Base-by-base conservation (phyloP, 2,113 vertebrate species). In the Stegastes partitus region DNA sequence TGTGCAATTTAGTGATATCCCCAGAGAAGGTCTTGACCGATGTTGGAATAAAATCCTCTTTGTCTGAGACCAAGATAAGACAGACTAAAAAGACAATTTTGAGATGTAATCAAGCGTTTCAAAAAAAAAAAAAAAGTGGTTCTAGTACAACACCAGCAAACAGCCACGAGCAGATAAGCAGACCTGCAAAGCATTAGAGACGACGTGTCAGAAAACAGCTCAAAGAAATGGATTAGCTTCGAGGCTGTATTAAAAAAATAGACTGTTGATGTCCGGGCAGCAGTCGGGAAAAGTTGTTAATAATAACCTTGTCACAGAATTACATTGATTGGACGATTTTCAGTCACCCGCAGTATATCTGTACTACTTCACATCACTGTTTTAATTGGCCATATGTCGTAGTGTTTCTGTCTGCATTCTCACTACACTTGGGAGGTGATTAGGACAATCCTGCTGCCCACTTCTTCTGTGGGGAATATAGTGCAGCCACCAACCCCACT, bases 311-410 rank as follows among this genome's bases (percentile, higher is more conserved):
- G 64, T 25, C 55, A 64, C 5, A 34, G 22, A 50, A 45, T 50
- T 44, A 15, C 47, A 78, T 71, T 80, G 53, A 79, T 69, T 65
- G 45, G 65, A 42, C 50, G 42, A 80, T 28, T 44, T 65, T 45
- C 57, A 37, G 34, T 63, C 23, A 53, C 61, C 56, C 49, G 71
- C 62, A 55, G 7, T 72, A 50, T 83, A 78, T 69, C 26, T 67
- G 54, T 76, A 62, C 49, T 47, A 50, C 80, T 81, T 84, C 51
- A 74, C 59, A 81, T 58, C 64, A 21, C n/a, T 65, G 63, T 63
- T 78, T 83, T 91, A 92, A 93, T 90, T 91, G 89, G 86, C 92
- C 91, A 90, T 80, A 85, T 92, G 88, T 91, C 67, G 83, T 80
- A 62, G 66, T 87, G 68, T 73, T 72, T 86, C 80, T 62, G 81